These are phyloP conservation scores for Colossoma macropomum DNA, from an alignment of 2,113 vertebrate species.

Conservation along the genomic window DNA sequence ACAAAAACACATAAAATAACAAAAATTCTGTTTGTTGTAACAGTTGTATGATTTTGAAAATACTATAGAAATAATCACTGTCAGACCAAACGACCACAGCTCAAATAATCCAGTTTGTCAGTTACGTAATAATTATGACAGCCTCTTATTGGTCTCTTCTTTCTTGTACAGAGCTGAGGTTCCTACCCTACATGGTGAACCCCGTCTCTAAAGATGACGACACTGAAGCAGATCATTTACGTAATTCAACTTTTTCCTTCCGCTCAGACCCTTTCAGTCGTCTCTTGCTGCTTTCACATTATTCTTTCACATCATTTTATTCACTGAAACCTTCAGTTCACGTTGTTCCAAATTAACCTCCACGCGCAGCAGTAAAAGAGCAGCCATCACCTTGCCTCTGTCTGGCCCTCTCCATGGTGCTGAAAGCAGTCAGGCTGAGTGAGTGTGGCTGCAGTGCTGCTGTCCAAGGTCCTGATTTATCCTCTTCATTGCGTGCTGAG, in stretches of 20 bases:
- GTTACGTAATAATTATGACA: background rate
- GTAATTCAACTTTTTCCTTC: background rate
- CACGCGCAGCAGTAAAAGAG: background rate
- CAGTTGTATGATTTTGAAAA: too few species aligned
- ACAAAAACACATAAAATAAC: too few species aligned
- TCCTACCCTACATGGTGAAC: background rate
- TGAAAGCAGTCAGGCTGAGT: background rate
- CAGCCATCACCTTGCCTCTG: background rate
- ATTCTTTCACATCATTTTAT: background rate
- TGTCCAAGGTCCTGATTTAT: constrained; percentile 56
- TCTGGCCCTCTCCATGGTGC: constrained; percentile 10
- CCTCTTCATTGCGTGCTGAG: constrained; percentile 27
- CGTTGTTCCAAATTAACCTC: background rate
- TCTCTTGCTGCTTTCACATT: background rate
- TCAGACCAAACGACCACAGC: too few species aligned
- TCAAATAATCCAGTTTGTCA: too few species aligned
- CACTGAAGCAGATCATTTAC: background rate
- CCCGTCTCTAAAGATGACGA: background rate
- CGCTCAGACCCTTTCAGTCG: background rate
- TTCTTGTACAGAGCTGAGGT: background rate
- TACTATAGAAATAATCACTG: too few species aligned
- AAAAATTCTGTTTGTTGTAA: too few species aligned
- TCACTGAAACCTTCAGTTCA: background rate
- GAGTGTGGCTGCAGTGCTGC: background rate
- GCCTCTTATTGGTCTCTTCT: background rate